A percentile compares a stretch with the other conserved stretches of the same genome.
Conservation (phyloP, 2,113 vertebrate species). For the Psephotus haematonotus region DNA sequence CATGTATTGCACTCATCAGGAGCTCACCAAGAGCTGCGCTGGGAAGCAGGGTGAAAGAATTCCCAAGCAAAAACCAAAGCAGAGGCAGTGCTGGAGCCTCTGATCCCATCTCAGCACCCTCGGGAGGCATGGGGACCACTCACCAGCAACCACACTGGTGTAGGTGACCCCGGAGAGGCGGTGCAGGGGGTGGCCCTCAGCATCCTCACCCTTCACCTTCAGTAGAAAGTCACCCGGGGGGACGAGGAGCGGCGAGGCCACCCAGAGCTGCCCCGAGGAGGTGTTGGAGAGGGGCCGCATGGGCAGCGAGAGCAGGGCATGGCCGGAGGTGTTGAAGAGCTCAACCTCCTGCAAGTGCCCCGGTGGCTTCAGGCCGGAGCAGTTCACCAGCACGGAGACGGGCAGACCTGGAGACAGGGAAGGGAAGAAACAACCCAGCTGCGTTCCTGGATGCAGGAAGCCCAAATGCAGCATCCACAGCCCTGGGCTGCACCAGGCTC, state of each 20-base stretch:
- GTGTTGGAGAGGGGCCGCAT: conserved; percentile 67
- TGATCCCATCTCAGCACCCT: neutral
- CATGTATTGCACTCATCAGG: rapidly evolving
- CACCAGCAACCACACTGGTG: conserved; percentile 86
- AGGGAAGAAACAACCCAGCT: neutral
- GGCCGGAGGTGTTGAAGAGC: conserved; percentile 82
- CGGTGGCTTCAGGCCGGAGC: conserved; percentile 80
- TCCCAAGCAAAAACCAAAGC: neutral
- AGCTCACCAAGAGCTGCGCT: neutral
- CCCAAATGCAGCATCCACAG: rapidly evolving
- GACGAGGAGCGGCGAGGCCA: conserved; percentile 77
- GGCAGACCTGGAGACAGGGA: conserved; percentile 79
- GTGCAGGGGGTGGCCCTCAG: conserved; percentile 84
- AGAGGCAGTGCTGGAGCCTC: neutral
- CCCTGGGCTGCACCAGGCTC: neutral
- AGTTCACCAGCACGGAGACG: conserved; percentile 86
- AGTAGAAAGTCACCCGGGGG: conserved; percentile 89
- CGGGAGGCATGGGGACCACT: neutral
- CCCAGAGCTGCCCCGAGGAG: conserved; percentile 83
- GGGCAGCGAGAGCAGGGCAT: conserved; percentile 77
- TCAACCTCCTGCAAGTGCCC: conserved; percentile 82
- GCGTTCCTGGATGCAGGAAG: rapidly evolving
- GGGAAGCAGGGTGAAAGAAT: neutral
- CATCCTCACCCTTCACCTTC: conserved; percentile 85
- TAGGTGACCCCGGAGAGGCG: conserved; percentile 93